Percentiles rank a stretch among this genome's conserved stretches.
Conservation (phyloP, 1,140 invertebrate genomes). For the Drosophila lini region DNA sequence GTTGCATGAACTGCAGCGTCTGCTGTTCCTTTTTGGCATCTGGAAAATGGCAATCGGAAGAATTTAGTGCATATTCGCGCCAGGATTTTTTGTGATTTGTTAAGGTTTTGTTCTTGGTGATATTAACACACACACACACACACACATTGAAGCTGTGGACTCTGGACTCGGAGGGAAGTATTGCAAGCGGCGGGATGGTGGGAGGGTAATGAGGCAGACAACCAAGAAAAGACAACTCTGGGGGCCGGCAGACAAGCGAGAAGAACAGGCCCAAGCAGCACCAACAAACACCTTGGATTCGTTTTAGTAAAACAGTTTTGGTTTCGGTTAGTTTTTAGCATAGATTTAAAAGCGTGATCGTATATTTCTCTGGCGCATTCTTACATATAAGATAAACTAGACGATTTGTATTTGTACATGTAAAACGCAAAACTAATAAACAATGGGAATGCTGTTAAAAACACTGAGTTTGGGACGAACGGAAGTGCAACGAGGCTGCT, state of each 20-base stretch:
- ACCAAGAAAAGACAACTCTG: conserved; percentile 26
- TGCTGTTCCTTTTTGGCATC: conserved; percentile 74
- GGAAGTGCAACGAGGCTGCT: conserved; percentile 13
- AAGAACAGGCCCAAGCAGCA: conserved; percentile 49
- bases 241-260: conserved; percentile 21
- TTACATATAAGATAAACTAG: conserved; percentile 63
- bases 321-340: conserved; percentile 62
- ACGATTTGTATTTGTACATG: conserved; percentile 45
- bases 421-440: conserved; percentile 19
- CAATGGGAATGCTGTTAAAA: conserved; percentile 11
- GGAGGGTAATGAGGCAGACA: conserved; percentile 9
- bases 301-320: conserved; percentile 79
- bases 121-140: conserved; percentile 55
- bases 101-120: conserved; percentile 38
- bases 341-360: conserved; percentile 62
- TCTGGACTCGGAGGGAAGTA: not conserved
- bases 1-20: conserved; percentile 77
- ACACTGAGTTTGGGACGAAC: conserved; percentile 3
- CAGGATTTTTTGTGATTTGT: conserved; percentile 11
- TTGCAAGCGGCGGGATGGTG: conserved; percentile 7
- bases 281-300: conserved; percentile 44
- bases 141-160: conserved; percentile 22
- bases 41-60: conserved; percentile 60
- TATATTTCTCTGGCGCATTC: conserved; percentile 64
- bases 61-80: conserved; percentile 41